Conservation (phyloP, 1,140 invertebrate genomes). For the Zaprionus ornatus region DNA sequence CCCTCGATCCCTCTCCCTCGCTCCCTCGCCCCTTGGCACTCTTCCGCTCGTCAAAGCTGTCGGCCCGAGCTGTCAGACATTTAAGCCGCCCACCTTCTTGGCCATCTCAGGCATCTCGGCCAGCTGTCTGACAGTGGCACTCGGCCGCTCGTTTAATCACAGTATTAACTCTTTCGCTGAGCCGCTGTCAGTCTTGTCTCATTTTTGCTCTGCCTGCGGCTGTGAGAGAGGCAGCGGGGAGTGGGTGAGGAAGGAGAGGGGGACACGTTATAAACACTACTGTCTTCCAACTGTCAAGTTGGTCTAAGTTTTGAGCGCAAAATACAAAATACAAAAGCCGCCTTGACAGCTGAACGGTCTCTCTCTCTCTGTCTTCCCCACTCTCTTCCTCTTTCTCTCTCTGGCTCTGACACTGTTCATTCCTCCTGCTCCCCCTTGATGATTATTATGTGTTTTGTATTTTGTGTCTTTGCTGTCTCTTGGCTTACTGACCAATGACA, state of each 20-base stretch:
- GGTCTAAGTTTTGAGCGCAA: conserved; percentile 81
- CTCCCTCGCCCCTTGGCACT: background rate
- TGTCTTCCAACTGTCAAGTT: conserved; percentile 81
- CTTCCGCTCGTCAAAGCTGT: background rate
- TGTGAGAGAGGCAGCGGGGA: background rate
- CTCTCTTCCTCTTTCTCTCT: conserved; percentile 24
- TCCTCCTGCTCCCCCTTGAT: conserved; percentile 43
- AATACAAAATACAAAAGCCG: conserved; percentile 73
- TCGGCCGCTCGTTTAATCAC: conserved; percentile 80
- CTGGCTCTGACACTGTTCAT: conserved; percentile 17
- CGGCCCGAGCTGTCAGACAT: conserved; percentile 55
- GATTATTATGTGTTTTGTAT: conserved; percentile 77
- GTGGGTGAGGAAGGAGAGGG: too few relatives aligned
- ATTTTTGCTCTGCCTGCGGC: conserved; percentile 35
- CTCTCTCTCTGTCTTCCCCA: conserved; percentile 22
- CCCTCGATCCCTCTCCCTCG: background rate
- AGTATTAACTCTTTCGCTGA: conserved; percentile 83
- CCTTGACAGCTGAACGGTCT: conserved; percentile 77
- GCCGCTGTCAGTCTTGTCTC: conserved; percentile 81
- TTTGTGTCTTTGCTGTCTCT: conserved; percentile 51
- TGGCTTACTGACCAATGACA: conserved; percentile 52
- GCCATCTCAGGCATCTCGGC: conserved; percentile 15
- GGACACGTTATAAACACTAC: conserved; percentile 79
- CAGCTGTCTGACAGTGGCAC: conserved; percentile 71
- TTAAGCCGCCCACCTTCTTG: conserved; percentile 66